These are phyloP conservation scores for Anoura caudifer DNA, from an alignment of 2,113 vertebrate genomes.

Conservation along the genomic window DNA sequence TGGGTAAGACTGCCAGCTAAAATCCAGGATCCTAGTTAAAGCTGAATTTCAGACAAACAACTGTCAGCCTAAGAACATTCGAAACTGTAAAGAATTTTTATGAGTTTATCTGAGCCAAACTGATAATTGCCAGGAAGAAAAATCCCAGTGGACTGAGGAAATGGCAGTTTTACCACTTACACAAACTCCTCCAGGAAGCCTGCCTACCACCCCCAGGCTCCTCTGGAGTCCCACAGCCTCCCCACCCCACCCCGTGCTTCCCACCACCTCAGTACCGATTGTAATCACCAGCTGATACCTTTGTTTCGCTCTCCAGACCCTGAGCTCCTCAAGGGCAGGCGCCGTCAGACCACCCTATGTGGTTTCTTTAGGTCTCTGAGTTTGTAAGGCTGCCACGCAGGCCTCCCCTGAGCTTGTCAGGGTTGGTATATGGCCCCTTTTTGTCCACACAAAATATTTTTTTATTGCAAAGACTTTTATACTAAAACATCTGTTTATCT, in stretches of 20 bases:
- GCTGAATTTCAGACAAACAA: neutral
- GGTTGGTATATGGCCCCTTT: neutral
- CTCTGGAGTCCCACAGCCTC: too few species aligned
- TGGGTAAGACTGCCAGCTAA: neutral
- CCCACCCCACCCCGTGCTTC: too few species aligned
- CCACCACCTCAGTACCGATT: too few species aligned
- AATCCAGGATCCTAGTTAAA: neutral
- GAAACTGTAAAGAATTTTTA: neutral
- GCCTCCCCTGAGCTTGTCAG: neutral
- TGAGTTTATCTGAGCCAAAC: neutral
- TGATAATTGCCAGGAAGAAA: neutral
- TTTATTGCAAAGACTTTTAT: neutral
- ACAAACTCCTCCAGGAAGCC: too few species aligned
- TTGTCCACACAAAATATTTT: neutral
- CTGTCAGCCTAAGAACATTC: neutral
- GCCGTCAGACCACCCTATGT: neutral
- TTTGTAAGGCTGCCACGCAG: neutral
- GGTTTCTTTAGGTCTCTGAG: neutral
- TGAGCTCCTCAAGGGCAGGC: too few species aligned
- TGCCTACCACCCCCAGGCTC: too few species aligned
- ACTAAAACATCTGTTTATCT: neutral
- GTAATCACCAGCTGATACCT: too few species aligned
- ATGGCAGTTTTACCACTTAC: neutral
- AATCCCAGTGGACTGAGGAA: neutral
- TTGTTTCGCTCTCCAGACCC: too few species aligned